A percentile compares a stretch with the other conserved stretches of the same genome.
These are phyloP conservation scores for Watersipora subatra DNA, from an alignment of 1,140 invertebrate genomes.

Conservation along the genomic window DNA sequence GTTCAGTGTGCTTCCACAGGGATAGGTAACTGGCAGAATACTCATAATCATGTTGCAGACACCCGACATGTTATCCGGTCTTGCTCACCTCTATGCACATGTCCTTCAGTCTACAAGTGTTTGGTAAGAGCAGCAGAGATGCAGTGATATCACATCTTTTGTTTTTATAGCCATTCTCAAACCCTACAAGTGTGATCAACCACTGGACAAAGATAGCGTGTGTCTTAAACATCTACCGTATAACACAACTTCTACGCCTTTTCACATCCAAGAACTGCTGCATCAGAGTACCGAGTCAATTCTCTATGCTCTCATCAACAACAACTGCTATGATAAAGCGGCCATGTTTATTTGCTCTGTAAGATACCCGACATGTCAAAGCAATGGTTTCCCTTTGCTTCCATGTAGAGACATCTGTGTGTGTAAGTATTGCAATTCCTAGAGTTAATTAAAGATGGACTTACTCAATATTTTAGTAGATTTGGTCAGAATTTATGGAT, in stretches of 20 bases:
- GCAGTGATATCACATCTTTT: too few species aligned
- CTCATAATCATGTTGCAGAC: too few species aligned
- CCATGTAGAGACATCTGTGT: neutral
- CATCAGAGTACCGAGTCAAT: neutral
- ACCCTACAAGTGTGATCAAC: neutral
- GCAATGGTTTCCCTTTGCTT: neutral
- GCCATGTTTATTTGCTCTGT: neutral
- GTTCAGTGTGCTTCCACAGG: too few species aligned
- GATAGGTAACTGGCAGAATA: too few species aligned
- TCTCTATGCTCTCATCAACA: constrained; percentile 65
- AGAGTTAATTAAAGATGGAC: too few species aligned
- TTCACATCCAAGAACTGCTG: neutral
- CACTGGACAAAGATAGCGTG: neutral
- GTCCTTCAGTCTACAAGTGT: too few species aligned
- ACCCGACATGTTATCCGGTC: too few species aligned
- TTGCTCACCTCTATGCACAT: too few species aligned
- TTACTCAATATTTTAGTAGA: too few species aligned
- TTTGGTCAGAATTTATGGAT: too few species aligned
- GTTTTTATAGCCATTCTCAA: neutral
- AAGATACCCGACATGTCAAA: neutral
- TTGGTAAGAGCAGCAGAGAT: too few species aligned
- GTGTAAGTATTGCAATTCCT: too few species aligned
- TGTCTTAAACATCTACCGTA: neutral
- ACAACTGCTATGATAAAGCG: constrained; percentile 78
- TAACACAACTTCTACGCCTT: neutral